Evolutionary conservation across 2,113 vertebrate genomes (phyloP), one percentile per base, ranked within the genome.

Genomic region (Xenopus laevis): DNA sequence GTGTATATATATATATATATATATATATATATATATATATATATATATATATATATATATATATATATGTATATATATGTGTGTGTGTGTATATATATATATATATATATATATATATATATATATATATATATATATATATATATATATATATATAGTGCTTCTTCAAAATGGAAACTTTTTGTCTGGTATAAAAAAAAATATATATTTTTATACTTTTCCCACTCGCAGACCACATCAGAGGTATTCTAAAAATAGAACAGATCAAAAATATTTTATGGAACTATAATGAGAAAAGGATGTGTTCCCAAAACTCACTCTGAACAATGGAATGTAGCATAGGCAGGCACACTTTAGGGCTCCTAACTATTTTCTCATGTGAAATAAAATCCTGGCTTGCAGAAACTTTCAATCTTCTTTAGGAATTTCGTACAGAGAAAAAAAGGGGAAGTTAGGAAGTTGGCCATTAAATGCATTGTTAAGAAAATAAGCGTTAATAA

Each of bases 251-350:
- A 96, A 97, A 95, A 96, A 95, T 95, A 97, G 95, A 90, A 90
- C 89, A 92, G 92, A 94, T 92, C 92, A 92, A 94, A 92, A 88
- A 87, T 93, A 93, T 95, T 96, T 95, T 92, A 95, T 95, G 91
- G 94, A 93, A 85, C 88, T 92, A 93, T 97, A 96, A 98, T 95
- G 95, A 95, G 95, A 94, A 96, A 95, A 93, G 93, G 94, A 96
- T 96, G 95, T 95, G 93, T 91, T 91, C 89, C 90, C 92, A 93
- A 93, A 92, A 92, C 91, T 94, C 90, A 91, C 92, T 94, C 89
- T 86, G 89, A 92, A 93, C 84, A 85, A 90, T 92, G 90, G 92
- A 91, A 92, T 92, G 91, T 87, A 91, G 88, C 90, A 83, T 86
- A 90, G 87, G 89, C 89, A 92, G 87, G 90, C 87, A 87, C 89